Evolutionary conservation across 2,113 vertebrate species (phyloP), one percentile per base, ranked within the genome.

Genomic region (Saguinus midas): DNA sequence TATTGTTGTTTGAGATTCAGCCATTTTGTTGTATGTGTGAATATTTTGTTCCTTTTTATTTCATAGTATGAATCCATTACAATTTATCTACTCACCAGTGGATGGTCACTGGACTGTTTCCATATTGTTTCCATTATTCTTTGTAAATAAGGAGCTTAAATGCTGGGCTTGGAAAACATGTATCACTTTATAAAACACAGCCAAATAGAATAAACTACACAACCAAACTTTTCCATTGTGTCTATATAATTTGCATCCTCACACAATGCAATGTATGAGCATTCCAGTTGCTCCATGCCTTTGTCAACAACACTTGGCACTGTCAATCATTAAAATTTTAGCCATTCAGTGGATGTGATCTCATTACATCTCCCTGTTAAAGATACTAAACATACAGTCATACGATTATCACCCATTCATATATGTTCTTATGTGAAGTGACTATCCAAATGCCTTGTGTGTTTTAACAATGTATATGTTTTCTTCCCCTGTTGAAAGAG

Each of bases 91-190:
- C 21, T 86, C 61, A 66, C 66, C 52, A 37, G 23, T 1, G n/a
- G 52, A 50, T 55, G 87, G 14, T 27, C 48, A 70, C 29, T 76
- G 37, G 43, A 29, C 18, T 88, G 14, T n/a, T 95, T 81, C 45
- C 21, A 82, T 43, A 40, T 61, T 12, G 48, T 79, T 92, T 95
- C 68, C 64, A 89, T 85, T 57, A 76, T 89, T 93, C 50, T 72
- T 86, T 79, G 57, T 89, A 89, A 85, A 93, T 72, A 81, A 91
- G 16, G 45, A 85, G 27, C 45, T 64, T 91, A 79, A 88, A 50
- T 72, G 11, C 52, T 58, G 55, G 55, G 35, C 40, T 83, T 18
- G 58, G 64, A 13, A 91, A 91, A 32, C 55, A 37, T 66, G 45
- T 64, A 84, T 94, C 72, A 76, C 50, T 40, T 66, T 52, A 50